phyloP scores from a whole-genome alignment of 2,797 vertebrate genomes.

The Melanotaenia boesemani region DNA sequence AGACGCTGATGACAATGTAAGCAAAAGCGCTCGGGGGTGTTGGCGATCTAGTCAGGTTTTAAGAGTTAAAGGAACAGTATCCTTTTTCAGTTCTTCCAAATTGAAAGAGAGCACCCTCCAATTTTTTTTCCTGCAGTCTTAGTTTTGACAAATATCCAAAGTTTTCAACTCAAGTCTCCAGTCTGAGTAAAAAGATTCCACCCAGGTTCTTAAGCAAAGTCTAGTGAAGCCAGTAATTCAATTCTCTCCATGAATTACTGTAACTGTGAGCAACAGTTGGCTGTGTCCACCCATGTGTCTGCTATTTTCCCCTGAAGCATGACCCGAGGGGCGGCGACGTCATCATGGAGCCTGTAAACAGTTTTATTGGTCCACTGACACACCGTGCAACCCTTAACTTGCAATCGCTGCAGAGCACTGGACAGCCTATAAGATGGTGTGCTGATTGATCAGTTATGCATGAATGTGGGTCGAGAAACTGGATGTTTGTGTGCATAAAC shows the following conservation, averaged over 20 bases:
- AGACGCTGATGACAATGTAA: no score
- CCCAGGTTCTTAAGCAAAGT: slow-evolving; percentile 29
- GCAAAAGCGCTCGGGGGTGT: no score
- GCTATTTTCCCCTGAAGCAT: slow-evolving; percentile 48
- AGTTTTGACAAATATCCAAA: no score
- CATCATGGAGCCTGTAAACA: slow-evolving; percentile 51
- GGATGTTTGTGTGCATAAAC: slow-evolving; percentile 16
- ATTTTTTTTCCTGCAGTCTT: no score
- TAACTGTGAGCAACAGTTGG: slow-evolving; percentile 42
- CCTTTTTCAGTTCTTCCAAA: no score
- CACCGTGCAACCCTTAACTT: slow-evolving; percentile 36
- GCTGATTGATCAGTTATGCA: slow-evolving; percentile 28
- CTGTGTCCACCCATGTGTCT: slow-evolving; percentile 41
- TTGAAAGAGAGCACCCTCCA: no score
- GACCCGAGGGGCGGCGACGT: slow-evolving; percentile 31
- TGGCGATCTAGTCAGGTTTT: no score
- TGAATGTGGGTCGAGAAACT: slow-evolving; percentile 1
- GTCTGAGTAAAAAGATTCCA: slow-evolving; percentile 1
- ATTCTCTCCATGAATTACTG: slow-evolving; percentile 37
- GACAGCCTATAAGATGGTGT: slow-evolving; percentile 22
- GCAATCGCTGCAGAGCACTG: slow-evolving; percentile 21
- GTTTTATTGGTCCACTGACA: slow-evolving; percentile 50
- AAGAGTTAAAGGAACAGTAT: no score
- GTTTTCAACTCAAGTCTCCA: background rate
- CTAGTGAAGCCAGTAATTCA: slow-evolving; percentile 34